Percentiles rank a stretch among this genome's conserved stretches.
Conservation (phyloP, 1,140 invertebrate species). For the Cotesia typhae region DNA sequence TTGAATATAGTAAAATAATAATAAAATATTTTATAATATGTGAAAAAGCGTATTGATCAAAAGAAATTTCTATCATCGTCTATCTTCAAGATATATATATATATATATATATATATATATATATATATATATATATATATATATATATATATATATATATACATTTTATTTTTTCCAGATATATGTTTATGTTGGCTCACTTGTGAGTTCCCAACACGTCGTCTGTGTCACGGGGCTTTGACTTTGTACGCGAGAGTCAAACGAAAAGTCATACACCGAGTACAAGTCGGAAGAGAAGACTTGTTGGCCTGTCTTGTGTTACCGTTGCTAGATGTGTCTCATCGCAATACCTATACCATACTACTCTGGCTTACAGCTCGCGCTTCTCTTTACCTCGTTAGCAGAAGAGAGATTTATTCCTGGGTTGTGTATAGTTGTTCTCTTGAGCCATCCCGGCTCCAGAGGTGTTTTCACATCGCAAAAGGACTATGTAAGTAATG, state of each 20-base stretch:
- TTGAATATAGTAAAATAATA: no score
- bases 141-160: neutral
- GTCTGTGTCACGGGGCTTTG: neutral
- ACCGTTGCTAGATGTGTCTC: neutral
- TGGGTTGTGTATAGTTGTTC: neutral
- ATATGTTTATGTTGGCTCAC: neutral
- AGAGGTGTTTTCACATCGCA: neutral
- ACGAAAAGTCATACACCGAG: constrained; percentile 9
- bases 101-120: neutral
- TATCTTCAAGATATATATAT: neutral
- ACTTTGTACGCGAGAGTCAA: neutral
- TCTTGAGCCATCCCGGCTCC: neutral
- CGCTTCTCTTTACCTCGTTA: constrained; percentile 14
- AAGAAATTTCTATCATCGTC: neutral
- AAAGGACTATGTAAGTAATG: constrained; percentile 11
- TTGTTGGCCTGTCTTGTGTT: constrained; percentile 3
- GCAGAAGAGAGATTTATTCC: constrained; percentile 11
- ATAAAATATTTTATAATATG: no score
- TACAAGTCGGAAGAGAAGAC: neutral
- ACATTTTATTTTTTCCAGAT: neutral
- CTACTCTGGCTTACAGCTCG: neutral
- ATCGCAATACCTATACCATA: neutral
- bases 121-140: no score
- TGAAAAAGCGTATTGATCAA: neutral
- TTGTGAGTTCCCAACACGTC: constrained; percentile 12